Evolutionary conservation across 2,113 vertebrate genomes (phyloP), one percentile per base, ranked within the genome.

Genomic region (Dicaeum eximium): DNA sequence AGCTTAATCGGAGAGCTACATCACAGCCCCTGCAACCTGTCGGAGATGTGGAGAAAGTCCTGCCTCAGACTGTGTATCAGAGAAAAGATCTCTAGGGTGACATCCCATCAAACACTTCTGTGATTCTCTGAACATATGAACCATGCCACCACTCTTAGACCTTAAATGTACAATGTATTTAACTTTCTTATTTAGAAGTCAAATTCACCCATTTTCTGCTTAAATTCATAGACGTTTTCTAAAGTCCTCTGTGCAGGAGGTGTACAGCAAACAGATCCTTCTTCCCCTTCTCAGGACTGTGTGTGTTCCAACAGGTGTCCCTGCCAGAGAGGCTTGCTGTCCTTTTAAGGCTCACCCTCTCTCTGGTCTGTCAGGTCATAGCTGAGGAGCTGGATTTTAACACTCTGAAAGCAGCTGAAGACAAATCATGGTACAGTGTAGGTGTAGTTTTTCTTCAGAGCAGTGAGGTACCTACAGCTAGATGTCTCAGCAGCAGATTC

Each of bases 401-500:
- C 16, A 45, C 9, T 31, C 35, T 2, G 2, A 56, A 40, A 38
- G 15, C 6, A 53, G 19, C 37, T 67, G 66, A 85, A 87, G 33
- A 44, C 21, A 90, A 83, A 54, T 21, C 15, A 47, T 1, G 1
- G 11, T 47, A 33, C 13, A 48, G 9, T 0, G 0, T 8, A 28
- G 35, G 27, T 60, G 42, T 20, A 33, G 50, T 61, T 90, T 86
- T 82, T 82, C 67, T 67, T 88, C 35, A 40, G 62, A 79, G 38
- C 15, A 54, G 6, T 13, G 56, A 53, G 1, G 1, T 66, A 11
- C 20, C 45, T 53, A 15, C 37, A 70, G 20, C 20, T 65, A 25
- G 15, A 23, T 57, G 14, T 25, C 30, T 72, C 15, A 40, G 53
- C 7, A 79, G 22, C 37, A 57, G 67, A 56, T 88, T 61, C 28